Conservation (phyloP, 1,140 invertebrate species). For the Nasonia giraulti region DNA sequence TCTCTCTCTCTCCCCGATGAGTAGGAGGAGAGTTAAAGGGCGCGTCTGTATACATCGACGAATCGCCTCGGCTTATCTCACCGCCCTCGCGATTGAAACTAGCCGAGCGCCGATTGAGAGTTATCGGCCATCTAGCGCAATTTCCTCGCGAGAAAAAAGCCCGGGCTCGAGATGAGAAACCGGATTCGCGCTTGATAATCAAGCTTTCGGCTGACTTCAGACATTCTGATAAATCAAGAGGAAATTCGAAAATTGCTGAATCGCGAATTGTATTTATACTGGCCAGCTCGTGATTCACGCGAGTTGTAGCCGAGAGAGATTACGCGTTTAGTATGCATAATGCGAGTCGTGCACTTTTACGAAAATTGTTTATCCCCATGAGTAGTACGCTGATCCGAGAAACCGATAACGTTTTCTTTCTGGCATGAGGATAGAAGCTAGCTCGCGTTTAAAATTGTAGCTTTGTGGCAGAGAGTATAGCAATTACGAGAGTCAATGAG, state of each 20-base stretch:
- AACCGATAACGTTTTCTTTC: not conserved
- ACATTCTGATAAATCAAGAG: constrained; percentile 7
- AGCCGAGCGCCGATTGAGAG: constrained; percentile 10
- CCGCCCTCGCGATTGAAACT: constrained; percentile 37
- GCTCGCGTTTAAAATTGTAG: not conserved
- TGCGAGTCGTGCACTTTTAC: not conserved
- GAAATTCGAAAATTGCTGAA: constrained; percentile 44
- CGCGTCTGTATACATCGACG: constrained; percentile 37
- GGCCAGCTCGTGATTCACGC: not conserved
- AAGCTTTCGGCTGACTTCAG: constrained; percentile 7
- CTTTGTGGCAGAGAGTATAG: not conserved
- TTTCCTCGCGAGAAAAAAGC: not conserved
- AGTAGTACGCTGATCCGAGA: not conserved
- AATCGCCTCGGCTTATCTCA: constrained; percentile 27
- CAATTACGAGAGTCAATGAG: not conserved
- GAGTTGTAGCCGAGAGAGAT: not conserved
- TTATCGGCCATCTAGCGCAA: constrained; percentile 14
- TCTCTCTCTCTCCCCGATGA: not conserved
- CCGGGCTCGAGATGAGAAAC: not conserved
- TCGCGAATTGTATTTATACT: constrained; percentile 25
- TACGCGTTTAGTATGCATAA: constrained; percentile 8
- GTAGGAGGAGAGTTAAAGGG: not conserved
- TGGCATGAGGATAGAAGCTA: not conserved
- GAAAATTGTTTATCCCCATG: not conserved
- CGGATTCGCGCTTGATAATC: constrained; percentile 32